These are phyloP conservation scores for Metaphire vulgaris DNA, from an alignment of 1,140 invertebrate genomes.

Conservation along the genomic window DNA sequence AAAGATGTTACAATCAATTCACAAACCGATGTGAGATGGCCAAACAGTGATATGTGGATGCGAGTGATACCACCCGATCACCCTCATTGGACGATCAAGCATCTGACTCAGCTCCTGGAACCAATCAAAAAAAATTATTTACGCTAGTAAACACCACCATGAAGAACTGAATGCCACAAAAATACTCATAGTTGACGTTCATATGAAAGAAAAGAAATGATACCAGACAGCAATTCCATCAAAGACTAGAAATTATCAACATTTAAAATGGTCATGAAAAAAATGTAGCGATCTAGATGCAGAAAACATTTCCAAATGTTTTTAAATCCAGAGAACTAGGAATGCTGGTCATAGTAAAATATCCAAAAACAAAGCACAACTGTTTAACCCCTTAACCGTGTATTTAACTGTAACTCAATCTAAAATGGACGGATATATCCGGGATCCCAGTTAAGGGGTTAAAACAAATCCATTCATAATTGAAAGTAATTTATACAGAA, in stretches of 20 bases:
- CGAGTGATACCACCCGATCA: conserved; percentile 85
- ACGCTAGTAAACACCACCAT: not conserved
- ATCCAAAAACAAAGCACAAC: no score
- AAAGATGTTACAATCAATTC: no score
- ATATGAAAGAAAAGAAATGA: not conserved
- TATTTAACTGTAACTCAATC: no score
- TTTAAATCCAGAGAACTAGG: no score
- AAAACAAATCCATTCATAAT: no score
- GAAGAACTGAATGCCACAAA: not conserved
- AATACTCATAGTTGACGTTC: not conserved
- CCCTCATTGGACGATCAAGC: conserved; percentile 62
- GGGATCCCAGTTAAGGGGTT: no score
- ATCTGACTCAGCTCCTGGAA: conserved; percentile 40
- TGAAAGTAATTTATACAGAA: no score
- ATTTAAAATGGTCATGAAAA: not conserved
- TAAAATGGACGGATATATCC: no score
- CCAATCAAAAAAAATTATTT: not conserved
- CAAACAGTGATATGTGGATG: conserved; percentile 85
- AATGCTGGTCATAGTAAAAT: no score
- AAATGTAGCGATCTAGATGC: no score
- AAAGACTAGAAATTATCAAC: not conserved
- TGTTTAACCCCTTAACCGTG: no score
- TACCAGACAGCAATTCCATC: not conserved
- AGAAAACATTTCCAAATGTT: no score
- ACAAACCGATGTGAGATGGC: conserved; percentile 68